phyloP scores from a whole-genome alignment of 2,888 invertebrate species.

The Zelleria hepariella region DNA sequence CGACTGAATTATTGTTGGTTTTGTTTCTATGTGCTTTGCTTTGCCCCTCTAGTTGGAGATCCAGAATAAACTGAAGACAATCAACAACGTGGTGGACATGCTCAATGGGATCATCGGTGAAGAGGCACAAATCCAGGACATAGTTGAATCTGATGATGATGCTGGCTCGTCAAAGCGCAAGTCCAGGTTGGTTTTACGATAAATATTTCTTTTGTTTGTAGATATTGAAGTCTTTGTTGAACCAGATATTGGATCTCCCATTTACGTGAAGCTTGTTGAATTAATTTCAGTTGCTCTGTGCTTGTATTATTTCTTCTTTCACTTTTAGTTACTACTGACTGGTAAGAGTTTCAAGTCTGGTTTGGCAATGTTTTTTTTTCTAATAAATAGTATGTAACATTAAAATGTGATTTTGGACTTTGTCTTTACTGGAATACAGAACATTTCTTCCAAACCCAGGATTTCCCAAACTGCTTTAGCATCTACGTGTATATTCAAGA shows the following conservation, averaged over 20 bases:
- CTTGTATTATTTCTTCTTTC: background rate
- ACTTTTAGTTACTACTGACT: background rate
- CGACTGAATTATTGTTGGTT: background rate
- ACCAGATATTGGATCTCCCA: background rate
- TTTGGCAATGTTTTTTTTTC: constrained; percentile 10
- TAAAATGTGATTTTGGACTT: background rate
- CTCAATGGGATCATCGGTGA: constrained; percentile 87
- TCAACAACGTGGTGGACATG: constrained; percentile 91
- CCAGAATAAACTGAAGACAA: constrained; percentile 84
- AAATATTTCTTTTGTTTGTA: constrained; percentile 5
- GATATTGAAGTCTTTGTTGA: background rate
- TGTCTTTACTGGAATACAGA: background rate
- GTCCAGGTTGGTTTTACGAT: constrained; percentile 45
- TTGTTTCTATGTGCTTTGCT: background rate
- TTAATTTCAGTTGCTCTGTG: background rate
- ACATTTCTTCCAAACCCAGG: constrained; percentile 27
- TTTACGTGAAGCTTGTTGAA: background rate
- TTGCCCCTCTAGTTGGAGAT: constrained; percentile 76
- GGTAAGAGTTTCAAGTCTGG: constrained; percentile 4
- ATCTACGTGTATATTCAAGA: constrained; percentile 14
- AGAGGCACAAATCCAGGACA: constrained; percentile 47
- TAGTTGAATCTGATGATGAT: constrained; percentile 28
- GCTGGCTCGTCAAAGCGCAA: constrained; percentile 36
- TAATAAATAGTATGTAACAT: background rate
- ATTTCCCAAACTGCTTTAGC: constrained; percentile 26